Evolutionary conservation across 2,113 vertebrate species (phyloP).

Genomic region (Pao palembangensis): DNA sequence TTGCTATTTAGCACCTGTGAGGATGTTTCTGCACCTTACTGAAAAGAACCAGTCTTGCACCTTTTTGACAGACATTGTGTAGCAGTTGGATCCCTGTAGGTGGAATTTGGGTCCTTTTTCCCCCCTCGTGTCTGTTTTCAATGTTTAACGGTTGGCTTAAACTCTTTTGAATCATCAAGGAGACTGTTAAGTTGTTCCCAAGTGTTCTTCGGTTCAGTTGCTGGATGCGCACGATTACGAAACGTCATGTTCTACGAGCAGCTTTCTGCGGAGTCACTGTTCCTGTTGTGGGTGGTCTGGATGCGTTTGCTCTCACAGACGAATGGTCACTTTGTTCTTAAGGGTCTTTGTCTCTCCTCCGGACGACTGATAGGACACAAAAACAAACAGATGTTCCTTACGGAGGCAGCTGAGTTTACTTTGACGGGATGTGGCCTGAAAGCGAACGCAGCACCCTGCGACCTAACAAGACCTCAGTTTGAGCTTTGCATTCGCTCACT

Average conservation of each 20-base stretch:
- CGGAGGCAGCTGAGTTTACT: not conserved
- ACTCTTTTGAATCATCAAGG: conserved; percentile 67
- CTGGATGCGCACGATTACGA: conserved; percentile 29
- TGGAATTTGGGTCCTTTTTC: conserved; percentile 23
- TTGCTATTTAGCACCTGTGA: conserved; percentile 51
- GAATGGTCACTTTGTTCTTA: conserved; percentile 23
- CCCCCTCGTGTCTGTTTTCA: conserved; percentile 40
- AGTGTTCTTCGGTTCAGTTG: conserved; percentile 62
- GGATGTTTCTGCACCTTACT: conserved; percentile 73
- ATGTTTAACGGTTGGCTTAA: conserved; percentile 43
- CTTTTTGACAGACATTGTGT: conserved; percentile 61
- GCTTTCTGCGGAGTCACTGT: conserved; percentile 8
- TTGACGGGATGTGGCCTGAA: conserved; percentile 21
- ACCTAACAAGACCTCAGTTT: conserved; percentile 65
- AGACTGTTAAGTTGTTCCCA: conserved; percentile 70
- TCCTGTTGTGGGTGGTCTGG: conserved; percentile 17
- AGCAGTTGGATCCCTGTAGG: conserved; percentile 50
- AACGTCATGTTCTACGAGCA: not conserved
- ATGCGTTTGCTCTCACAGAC: conserved; percentile 13
- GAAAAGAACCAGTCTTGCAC: conserved; percentile 73
- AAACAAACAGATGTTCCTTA: not conserved
- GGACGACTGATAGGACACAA: conserved; percentile 22
- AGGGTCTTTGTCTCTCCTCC: conserved; percentile 25
- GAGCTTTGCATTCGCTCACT: conserved; percentile 34
- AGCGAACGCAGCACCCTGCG: conserved; percentile 57